Evolutionary conservation across 2,797 vertebrate genomes (phyloP).

Genomic region (Pseudochaenichthys georgianus): DNA sequence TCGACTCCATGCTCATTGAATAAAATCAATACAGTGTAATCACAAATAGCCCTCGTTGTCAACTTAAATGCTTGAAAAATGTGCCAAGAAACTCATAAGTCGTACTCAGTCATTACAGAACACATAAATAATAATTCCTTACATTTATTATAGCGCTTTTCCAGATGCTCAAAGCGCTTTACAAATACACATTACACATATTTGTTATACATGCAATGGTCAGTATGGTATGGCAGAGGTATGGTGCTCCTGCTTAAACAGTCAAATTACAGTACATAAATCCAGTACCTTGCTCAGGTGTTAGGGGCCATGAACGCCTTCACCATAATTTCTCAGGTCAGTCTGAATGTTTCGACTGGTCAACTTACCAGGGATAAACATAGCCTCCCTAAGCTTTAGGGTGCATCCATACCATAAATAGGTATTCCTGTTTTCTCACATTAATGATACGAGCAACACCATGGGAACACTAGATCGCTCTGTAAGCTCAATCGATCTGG

Average conservation of each 20-base stretch:
- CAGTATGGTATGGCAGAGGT: background rate
- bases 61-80: constrained; percentile 16
- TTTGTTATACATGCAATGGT: no score
- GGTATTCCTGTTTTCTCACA: constrained; percentile 7
- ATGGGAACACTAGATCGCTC: constrained; percentile 53
- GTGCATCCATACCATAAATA: constrained; percentile 25
- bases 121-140: constrained; percentile 11
- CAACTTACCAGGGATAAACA: constrained; percentile 3
- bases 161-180: no score
- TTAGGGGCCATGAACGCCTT: background rate
- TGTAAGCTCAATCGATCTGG: constrained; percentile 65
- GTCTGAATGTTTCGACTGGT: background rate
- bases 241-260: background rate
- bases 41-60: constrained; percentile 48
- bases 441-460: constrained; percentile 25
- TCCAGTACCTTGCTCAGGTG: background rate
- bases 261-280: background rate
- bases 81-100: constrained; percentile 20
- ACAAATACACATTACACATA: no score
- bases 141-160: no score
- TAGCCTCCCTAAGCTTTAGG: background rate
- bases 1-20: constrained; percentile 4
- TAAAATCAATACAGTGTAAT: constrained; percentile 52
- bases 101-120: constrained; percentile 38
- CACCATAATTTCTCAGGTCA: background rate